Conservation (phyloP, 2,797 vertebrate species). For the Tarsius wallacei region DNA sequence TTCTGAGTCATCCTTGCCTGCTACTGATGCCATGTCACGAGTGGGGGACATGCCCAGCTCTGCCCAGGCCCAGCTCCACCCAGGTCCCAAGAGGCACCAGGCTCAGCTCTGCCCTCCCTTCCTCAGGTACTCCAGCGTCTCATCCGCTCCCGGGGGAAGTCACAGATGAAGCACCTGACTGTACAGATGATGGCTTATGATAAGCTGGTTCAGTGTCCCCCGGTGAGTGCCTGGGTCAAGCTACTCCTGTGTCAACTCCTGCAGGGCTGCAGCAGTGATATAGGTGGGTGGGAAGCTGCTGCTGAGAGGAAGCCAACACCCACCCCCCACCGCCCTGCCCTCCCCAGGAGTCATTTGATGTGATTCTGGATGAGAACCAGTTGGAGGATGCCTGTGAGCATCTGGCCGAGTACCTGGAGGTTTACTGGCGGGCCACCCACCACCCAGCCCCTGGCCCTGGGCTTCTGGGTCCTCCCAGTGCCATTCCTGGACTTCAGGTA, state of each 20-base stretch:
- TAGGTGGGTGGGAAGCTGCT: neutral
- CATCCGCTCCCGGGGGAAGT: constrained; percentile 98
- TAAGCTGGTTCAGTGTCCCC: constrained; percentile 97
- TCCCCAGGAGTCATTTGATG: constrained; percentile 96
- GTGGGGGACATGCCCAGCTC: neutral
- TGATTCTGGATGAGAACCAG: constrained; percentile 98
- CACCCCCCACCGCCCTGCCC: neutral
- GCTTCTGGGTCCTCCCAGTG: constrained; percentile 93
- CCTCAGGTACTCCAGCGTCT: constrained; percentile 96
- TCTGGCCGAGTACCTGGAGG: constrained; percentile 96
- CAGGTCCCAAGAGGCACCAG: neutral
- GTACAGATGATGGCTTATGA: constrained; percentile 99
- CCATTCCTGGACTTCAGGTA: constrained; percentile 96
- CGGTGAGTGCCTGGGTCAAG: constrained; percentile 92
- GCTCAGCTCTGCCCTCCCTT: neutral
- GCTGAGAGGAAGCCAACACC: neutral
- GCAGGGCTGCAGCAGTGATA: neutral
- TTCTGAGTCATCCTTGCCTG: neutral
- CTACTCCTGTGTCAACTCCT: neutral
- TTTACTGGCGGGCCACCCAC: constrained; percentile 98
- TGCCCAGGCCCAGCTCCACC: neutral
- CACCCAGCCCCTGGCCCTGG: constrained; percentile 92
- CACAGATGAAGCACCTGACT: constrained; percentile 98
- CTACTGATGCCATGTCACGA: neutral
- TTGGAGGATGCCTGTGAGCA: constrained; percentile 98